Evolutionary conservation across 2,888 invertebrate species (phyloP).

Genomic region (Ametastegia equiseti): DNA sequence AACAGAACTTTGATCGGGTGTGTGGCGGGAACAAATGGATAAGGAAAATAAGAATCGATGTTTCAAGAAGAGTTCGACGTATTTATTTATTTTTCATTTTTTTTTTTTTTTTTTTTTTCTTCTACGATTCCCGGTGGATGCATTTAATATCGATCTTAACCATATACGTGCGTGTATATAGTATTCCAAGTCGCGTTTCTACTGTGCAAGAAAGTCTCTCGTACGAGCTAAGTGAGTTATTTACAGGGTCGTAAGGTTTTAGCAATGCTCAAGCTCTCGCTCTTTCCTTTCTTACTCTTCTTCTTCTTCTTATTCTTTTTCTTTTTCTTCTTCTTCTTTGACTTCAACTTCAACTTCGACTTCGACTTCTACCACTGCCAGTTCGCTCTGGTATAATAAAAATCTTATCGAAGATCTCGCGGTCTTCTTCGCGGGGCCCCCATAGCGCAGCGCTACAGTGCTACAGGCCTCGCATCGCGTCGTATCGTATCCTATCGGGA

Average conservation of each 20-base stretch:
- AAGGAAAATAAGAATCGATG: no score
- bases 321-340: constrained; percentile 40
- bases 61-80: no score
- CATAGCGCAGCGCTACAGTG: constrained; percentile 52
- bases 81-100: no score
- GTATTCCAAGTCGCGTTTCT: background rate
- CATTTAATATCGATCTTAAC: constrained; percentile 2
- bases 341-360: no score
- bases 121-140: no score
- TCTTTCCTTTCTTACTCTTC: background rate
- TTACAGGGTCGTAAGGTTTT: constrained; percentile 56
- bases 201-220: constrained; percentile 31
- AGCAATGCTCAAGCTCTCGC: constrained; percentile 62
- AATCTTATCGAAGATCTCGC: constrained; percentile 46
- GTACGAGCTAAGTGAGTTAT: constrained; percentile 39
- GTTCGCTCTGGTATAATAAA: background rate
- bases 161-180: background rate
- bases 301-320: background rate
- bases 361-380: background rate
- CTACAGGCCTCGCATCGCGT: background rate
- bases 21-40: no score
- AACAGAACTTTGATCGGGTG: no score
- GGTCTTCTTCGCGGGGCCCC: constrained; percentile 59
- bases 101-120: no score
- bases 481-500: constrained; percentile 26